Percentiles rank a stretch among this genome's conserved stretches.
Evolutionary conservation across 2,113 vertebrate species (phyloP).

Genomic region (Lutjanus erythropterus): DNA sequence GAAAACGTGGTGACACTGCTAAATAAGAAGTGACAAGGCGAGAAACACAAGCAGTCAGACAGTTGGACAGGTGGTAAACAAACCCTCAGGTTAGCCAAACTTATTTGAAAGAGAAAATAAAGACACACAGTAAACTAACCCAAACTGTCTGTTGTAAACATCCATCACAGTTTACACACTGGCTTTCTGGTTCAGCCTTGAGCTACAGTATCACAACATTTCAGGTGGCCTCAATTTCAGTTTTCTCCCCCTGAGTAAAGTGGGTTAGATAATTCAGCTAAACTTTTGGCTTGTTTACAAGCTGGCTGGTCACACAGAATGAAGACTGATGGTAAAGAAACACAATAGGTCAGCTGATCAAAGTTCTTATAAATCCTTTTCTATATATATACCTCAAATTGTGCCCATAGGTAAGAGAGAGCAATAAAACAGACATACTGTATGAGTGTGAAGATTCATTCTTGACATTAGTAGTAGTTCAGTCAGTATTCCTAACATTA

Average conservation of each 20-base stretch:
- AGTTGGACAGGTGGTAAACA: background rate
- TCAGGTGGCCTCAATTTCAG: background rate
- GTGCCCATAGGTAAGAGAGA: background rate
- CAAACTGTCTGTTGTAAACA: no score
- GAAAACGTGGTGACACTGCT: background rate
- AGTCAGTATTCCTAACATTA: background rate
- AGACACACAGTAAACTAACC: background rate
- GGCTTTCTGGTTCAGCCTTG: background rate
- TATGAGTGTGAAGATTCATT: no score
- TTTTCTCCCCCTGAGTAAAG: background rate
- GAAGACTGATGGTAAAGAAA: no score
- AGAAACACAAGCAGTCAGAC: background rate
- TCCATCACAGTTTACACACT: background rate
- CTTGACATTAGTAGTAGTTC: background rate
- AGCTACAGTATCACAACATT: background rate
- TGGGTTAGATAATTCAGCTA: no score
- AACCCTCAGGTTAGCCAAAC: background rate
- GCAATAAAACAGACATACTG: background rate
- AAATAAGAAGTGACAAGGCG: background rate
- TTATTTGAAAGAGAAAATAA: background rate
- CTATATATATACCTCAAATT: background rate
- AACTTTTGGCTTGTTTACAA: background rate
- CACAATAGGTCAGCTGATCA: no score
- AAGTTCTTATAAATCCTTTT: background rate
- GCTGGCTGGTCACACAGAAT: background rate